Base-by-base conservation (phyloP, 2,888 invertebrate species). In the Lucinisca nassula region DNA sequence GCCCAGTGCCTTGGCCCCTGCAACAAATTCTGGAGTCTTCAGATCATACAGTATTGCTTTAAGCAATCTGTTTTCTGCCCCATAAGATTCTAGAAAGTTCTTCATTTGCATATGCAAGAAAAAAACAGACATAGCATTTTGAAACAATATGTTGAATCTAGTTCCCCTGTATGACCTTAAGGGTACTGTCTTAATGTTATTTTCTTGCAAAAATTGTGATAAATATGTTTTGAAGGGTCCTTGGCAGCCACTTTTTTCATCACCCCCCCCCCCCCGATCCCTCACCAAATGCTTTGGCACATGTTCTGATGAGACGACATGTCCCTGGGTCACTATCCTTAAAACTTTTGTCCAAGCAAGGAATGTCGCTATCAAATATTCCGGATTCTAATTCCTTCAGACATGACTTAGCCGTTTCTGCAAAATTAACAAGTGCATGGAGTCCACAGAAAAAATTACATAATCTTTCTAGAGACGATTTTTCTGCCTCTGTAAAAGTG, bases 1-100 rank as follows among this genome's bases (percentile, higher is more conserved):
- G 17, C 90, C 92, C 38, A 93, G 79, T 61, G 89, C 90, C 82
- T 92, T 92, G 21, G 72, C 76, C 24, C 87, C 90, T 35, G 91
- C 90, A 37, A 91, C 40, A 79, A 82, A 91, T 72, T 89, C 86
- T 8, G 83, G 82, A 21, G 85, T 82, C 45, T 90, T 82, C 0
- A 90, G 38, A 67, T 92, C 91, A 81, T 77, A 79, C 37, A 84
- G 58, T 21, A 89, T 77, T 49, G 90, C 76, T 32, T 87, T 61
- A 21, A 91, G 76, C 8, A 91, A 76, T 72, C 58, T 79, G 58
- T 91, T 92, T 27, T 38, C 85, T 73, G 82, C 67, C 32, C 79
- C 79, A 51, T 61, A 79, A 10, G 40, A 27, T 8, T 83, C 84
- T 51, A 82, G 84, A 77, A 85, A 91, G 3, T 85, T 82, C 27